phyloP scores from a whole-genome alignment of 2,888 invertebrate genomes.

The Abrostola tripartita region DNA sequence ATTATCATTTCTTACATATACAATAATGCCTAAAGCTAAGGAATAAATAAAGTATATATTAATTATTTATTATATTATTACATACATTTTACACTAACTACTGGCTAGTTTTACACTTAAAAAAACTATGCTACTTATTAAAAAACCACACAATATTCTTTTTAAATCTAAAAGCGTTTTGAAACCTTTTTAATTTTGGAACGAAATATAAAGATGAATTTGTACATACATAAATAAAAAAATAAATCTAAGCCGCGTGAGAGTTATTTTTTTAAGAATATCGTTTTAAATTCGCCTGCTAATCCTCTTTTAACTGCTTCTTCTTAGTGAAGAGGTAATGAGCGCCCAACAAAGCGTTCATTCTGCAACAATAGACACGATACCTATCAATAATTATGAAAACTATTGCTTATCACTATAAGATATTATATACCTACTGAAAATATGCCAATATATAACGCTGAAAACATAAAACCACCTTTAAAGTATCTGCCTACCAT shows the following conservation, averaged over 20 bases:
- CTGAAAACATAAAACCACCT: too few species aligned
- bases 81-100: slow-evolving; percentile 61
- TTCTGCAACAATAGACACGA: slow-evolving; percentile 74
- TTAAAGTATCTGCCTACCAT: too few species aligned
- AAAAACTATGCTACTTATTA: slow-evolving; percentile 50
- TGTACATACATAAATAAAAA: slow-evolving; percentile 60
- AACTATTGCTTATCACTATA: too few species aligned
- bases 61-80: slow-evolving; percentile 62
- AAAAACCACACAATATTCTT: slow-evolving; percentile 48
- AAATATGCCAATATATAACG: too few species aligned
- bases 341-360: slow-evolving; percentile 78
- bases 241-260: slow-evolving; percentile 52
- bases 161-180: slow-evolving; percentile 54
- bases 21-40: slow-evolving; percentile 74
- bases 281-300: slow-evolving; percentile 48
- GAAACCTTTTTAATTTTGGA: slow-evolving; percentile 49
- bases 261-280: slow-evolving; percentile 48
- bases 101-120: slow-evolving; percentile 57
- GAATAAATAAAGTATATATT: slow-evolving; percentile 74
- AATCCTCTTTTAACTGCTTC: slow-evolving; percentile 70
- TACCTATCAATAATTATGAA: slow-evolving; percentile 10
- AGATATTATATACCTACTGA: too few species aligned
- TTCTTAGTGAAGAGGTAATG: slow-evolving; percentile 78
- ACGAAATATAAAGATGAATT: slow-evolving; percentile 45
- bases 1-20: slow-evolving; percentile 71